Conservation (phyloP, 2,113 vertebrate genomes). For the Panthera leo region DNA sequence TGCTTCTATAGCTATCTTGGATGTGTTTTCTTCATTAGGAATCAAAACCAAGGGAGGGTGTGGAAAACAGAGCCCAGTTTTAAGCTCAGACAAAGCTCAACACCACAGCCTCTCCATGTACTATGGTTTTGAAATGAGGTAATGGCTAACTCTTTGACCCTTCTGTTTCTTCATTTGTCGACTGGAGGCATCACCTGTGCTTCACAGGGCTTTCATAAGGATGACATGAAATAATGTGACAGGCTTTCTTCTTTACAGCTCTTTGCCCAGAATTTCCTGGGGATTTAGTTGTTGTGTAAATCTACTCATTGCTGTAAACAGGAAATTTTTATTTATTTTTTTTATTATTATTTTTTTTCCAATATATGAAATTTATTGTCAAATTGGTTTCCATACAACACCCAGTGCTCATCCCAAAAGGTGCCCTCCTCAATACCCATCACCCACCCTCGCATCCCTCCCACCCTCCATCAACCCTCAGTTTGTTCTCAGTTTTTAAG, state of each 20-base stretch:
- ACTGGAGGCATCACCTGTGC: fast-evolving
- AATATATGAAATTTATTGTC: too few species aligned
- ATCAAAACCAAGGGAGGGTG: background rate
- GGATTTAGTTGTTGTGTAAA: background rate
- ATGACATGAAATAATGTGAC: background rate
- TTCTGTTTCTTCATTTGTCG: background rate
- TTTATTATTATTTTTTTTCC: too few species aligned
- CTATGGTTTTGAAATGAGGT: background rate
- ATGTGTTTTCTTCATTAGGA: background rate
- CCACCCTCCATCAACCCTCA: too few species aligned
- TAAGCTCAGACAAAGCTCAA: background rate
- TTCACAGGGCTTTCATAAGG: background rate
- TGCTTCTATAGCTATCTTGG: background rate
- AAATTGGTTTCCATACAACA: too few species aligned
- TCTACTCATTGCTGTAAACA: background rate
- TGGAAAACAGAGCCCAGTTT: background rate
- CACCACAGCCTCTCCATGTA: background rate
- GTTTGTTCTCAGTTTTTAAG: too few species aligned
- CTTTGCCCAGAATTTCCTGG: background rate
- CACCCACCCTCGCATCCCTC: too few species aligned
- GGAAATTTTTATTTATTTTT: background rate
- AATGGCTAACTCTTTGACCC: background rate
- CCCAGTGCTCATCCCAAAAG: too few species aligned
- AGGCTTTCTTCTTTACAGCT: background rate
- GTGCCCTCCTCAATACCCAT: too few species aligned